Base-by-base conservation (phyloP, 2,113 vertebrate species). In the Cynoglossus semilaevis region DNA sequence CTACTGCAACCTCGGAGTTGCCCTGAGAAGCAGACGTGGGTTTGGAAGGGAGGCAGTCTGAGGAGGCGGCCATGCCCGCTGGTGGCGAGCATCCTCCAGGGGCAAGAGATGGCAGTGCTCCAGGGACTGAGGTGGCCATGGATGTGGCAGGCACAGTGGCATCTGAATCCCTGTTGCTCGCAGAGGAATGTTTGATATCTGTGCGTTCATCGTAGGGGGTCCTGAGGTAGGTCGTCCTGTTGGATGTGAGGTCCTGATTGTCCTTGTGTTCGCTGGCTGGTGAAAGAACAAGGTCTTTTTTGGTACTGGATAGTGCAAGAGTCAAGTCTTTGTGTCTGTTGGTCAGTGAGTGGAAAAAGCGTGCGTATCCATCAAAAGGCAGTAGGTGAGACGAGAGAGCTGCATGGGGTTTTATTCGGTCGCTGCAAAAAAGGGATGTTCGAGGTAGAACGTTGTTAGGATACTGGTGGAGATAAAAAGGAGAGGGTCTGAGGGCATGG, bases 11-110 rank as follows among this genome's bases (percentile, higher is more conserved):
- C 82, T 92, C 91, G 18, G 36, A 47, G 17, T 56, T 67, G 14
- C 90, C 91, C 78, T 91, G 83, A 51, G 80, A 87, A 35, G 91
- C 90, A 78, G 94, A 92, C 82, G 92, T 94, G 88, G 94, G 91
- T 89, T 90, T 94, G 85, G 93, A 93, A 83, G 94, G 93, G 76
- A 90, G 90, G 80, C 87, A 85, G 74, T 92, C 92, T 57, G 71
- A 64, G 15, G 91, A 90, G 82, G 92, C 93, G 1, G 91, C 93
- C 53, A 91, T 90, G 4, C 91, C 93, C 41, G 91, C 90, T 0
- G 91, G 92, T 2, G 94, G 93, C 1, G 94, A 94, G 34, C 89
- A 60, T 59, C 65, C 76, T 37, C 81, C 68, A 4, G 66, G 58
- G 13, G 67, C n/a, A 18, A 71, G 51, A 40, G 74, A 70, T 0